phyloP scores from a whole-genome alignment of 2,888 invertebrate genomes.

The Flexamia atlantica region DNA sequence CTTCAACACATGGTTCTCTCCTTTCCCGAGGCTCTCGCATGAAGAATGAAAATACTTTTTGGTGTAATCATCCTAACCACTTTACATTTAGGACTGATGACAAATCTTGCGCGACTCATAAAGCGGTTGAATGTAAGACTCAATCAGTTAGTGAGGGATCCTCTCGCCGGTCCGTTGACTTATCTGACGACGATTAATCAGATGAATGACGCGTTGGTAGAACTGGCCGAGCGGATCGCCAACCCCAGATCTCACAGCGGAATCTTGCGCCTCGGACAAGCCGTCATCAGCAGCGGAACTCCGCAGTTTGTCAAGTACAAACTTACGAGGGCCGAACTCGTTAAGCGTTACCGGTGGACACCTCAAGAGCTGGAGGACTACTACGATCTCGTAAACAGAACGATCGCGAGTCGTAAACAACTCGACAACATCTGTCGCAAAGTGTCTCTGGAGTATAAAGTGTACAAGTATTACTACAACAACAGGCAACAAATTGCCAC shows the following conservation, averaged over 20 bases:
- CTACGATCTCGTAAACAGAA: constrained; percentile 37
- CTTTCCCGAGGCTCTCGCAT: neutral
- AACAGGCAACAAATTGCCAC: neutral
- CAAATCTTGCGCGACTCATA: constrained; percentile 26
- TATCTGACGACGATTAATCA: constrained; percentile 30
- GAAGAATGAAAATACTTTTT: constrained; percentile 15
- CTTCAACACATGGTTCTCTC: neutral
- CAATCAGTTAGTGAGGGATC: constrained; percentile 25
- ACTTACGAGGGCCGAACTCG: neutral
- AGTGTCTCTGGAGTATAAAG: constrained; percentile 46
- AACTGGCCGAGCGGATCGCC: constrained; percentile 2
- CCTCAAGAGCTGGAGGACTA: constrained; percentile 14
- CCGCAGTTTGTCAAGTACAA: constrained; percentile 41
- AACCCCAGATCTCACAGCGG: constrained; percentile 41
- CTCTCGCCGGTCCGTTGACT: constrained; percentile 8
- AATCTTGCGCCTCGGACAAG: constrained; percentile 43
- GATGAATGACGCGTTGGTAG: neutral
- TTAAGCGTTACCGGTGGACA: constrained; percentile 14
- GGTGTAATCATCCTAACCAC: neutral
- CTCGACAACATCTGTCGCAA: constrained; percentile 44
- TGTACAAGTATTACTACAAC: constrained; percentile 49
- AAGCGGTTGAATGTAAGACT: constrained; percentile 9
- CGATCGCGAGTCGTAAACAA: constrained; percentile 33
- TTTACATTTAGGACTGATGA: constrained; percentile 2
- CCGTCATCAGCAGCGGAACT: constrained; percentile 48